Conservation (phyloP, 23 tunicate species). For the Trididemnum nubilum region DNA sequence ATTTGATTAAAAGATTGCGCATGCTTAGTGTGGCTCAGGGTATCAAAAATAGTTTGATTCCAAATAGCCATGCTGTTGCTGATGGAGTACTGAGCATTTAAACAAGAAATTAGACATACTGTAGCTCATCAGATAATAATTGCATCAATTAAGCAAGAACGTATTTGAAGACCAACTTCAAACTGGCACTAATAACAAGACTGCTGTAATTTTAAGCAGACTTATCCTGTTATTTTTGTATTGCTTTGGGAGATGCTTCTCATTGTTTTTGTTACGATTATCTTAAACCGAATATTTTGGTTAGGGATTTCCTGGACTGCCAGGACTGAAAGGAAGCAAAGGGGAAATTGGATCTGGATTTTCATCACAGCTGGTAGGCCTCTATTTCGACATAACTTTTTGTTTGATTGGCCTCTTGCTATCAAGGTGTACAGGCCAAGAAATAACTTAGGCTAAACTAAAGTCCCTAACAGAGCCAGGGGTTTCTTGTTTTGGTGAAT, state of each 20-base stretch:
- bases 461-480: too few relatives aligned
- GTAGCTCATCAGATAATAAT: too few relatives aligned
- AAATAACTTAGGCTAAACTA: not conserved
- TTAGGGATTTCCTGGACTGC: conserved; percentile 33
- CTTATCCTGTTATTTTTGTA: not conserved
- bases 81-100: too few relatives aligned
- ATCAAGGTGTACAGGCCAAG: not conserved
- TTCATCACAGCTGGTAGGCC: not conserved
- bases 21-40: too few relatives aligned
- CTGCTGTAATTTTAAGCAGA: not conserved
- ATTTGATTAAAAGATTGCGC: too few relatives aligned
- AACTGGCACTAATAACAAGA: not conserved
- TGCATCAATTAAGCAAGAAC: too few relatives aligned
- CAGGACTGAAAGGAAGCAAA: conserved; percentile 34
- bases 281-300: not conserved
- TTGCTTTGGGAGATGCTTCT: not conserved
- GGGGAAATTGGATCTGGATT: conserved; percentile 25
- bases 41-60: too few relatives aligned
- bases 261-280: not conserved
- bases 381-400: not conserved
- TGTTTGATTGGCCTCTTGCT: too few relatives aligned
- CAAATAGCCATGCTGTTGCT: too few relatives aligned
- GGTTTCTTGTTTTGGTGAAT: too few relatives aligned
- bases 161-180: too few relatives aligned
- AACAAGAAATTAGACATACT: too few relatives aligned